These are phyloP conservation scores for Anarsia innoxiella DNA, from an alignment of 2,888 invertebrate species.

Conservation along the genomic window DNA sequence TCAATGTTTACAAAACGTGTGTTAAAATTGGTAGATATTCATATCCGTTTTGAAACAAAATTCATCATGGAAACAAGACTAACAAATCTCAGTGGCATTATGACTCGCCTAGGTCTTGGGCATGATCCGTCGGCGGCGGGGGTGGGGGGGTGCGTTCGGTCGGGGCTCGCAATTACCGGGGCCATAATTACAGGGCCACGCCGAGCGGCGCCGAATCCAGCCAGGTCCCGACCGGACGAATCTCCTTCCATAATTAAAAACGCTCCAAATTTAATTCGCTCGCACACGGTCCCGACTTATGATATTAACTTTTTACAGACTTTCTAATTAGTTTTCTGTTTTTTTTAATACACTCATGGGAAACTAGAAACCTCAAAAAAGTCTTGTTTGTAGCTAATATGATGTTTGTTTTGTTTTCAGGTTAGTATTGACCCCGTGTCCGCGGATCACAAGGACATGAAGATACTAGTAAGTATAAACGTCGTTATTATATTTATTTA, in stretches of 20 bases:
- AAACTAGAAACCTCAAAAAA: constrained; percentile 30
- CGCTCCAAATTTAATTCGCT: constrained; percentile 75
- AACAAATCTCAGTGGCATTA: constrained; percentile 42
- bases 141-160: constrained; percentile 36
- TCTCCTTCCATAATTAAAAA: constrained; percentile 73
- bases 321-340: constrained; percentile 67
- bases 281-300: constrained; percentile 62
- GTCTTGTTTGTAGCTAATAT: background rate
- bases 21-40: no score
- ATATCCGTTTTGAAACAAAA: no score
- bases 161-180: constrained; percentile 68
- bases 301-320: constrained; percentile 71
- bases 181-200: constrained; percentile 72
- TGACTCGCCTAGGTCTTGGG: constrained; percentile 45
- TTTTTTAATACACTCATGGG: constrained; percentile 48
- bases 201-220: constrained; percentile 68
- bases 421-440: constrained; percentile 73
- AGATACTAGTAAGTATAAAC: constrained; percentile 70
- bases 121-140: constrained; percentile 36
- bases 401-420: constrained; percentile 32
- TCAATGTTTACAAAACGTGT: no score
- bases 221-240: constrained; percentile 49
- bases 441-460: constrained; percentile 71
- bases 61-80: no score
- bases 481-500: constrained; percentile 46